A percentile compares a stretch with the other conserved stretches of the same genome.
phyloP scores from a whole-genome alignment of 2,888 invertebrate species.

The Thelaira solivaga region DNA sequence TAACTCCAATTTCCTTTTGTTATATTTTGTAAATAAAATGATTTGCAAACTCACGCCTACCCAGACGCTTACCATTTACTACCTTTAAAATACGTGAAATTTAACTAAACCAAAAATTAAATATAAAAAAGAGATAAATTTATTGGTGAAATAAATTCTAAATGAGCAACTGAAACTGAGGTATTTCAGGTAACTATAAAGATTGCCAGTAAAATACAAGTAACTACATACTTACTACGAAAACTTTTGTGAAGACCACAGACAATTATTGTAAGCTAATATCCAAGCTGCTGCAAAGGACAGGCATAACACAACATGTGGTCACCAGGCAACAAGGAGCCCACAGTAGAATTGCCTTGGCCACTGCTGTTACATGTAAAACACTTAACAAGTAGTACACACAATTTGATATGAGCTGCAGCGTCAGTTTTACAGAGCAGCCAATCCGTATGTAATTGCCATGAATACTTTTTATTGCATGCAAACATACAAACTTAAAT shows the following conservation, averaged over 20 bases:
- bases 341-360: conserved; percentile 9
- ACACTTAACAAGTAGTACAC: neutral
- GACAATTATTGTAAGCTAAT: conserved; percentile 50
- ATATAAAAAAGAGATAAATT: conserved; percentile 32
- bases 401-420: conserved; percentile 17
- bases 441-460: conserved; percentile 32
- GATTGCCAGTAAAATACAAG: conserved; percentile 15
- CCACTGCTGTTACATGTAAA: conserved; percentile 27
- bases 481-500: neutral
- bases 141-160: conserved; percentile 55
- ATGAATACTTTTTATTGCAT: conserved; percentile 14
- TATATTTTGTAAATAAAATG: conserved; percentile 52
- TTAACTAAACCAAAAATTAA: conserved; percentile 10
- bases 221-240: conserved; percentile 2
- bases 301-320: conserved; percentile 53
- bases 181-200: conserved; percentile 16
- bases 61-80: conserved; percentile 23
- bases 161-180: conserved; percentile 46
- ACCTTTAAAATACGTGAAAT: conserved; percentile 43
- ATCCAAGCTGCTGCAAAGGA: conserved; percentile 37
- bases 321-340: conserved; percentile 51
- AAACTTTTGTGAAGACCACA: conserved; percentile 53
- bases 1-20: conserved; percentile 47
- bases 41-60: conserved; percentile 59
- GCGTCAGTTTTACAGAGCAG: neutral